Conservation (phyloP, 2,888 invertebrate species). For the Leucoma salicis region DNA sequence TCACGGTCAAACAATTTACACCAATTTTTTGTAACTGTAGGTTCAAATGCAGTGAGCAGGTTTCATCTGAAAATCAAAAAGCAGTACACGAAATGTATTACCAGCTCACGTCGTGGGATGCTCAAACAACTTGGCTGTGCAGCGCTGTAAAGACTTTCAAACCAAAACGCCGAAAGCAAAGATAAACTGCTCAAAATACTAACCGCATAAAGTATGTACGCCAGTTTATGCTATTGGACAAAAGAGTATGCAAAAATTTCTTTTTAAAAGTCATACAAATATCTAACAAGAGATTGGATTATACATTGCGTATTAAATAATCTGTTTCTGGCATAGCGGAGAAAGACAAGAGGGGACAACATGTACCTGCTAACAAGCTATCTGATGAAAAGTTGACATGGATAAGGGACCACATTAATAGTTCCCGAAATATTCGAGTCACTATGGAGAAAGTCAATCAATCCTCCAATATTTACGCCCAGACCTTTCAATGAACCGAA, state of each 20-base stretch:
- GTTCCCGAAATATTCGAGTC: slow-evolving; percentile 17
- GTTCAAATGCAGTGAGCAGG: slow-evolving; percentile 12
- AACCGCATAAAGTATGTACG: slow-evolving; percentile 10
- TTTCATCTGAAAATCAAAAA: slow-evolving; percentile 11
- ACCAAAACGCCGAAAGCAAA: slow-evolving; percentile 11
- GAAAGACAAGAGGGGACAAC: slow-evolving; percentile 15
- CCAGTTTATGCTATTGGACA: slow-evolving; percentile 9
- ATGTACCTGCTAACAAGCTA: slow-evolving; percentile 16
- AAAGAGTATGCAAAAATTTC: slow-evolving; percentile 12
- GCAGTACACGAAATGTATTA: slow-evolving; percentile 11
- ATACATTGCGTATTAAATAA: slow-evolving; percentile 16
- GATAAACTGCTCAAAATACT: slow-evolving; percentile 8
- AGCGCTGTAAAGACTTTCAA: slow-evolving; percentile 7
- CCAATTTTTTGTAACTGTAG: slow-evolving; percentile 8
- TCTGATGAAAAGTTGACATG: slow-evolving; percentile 16
- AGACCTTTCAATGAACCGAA: slow-evolving; percentile 15
- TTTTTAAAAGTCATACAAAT: slow-evolving; percentile 10
- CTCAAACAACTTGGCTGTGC: slow-evolving; percentile 12
- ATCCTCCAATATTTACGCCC: slow-evolving; percentile 11
- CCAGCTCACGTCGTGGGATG: slow-evolving; percentile 10
- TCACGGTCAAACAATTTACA: slow-evolving; percentile 11
- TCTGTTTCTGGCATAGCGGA: slow-evolving; percentile 18
- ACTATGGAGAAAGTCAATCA: slow-evolving; percentile 16
- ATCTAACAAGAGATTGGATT: slow-evolving; percentile 10
- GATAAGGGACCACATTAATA: slow-evolving; percentile 20